Evolutionary conservation across 1,140 invertebrate species (phyloP), one percentile per base, ranked within the genome.

Genomic region (Matsumurasca onukii): DNA sequence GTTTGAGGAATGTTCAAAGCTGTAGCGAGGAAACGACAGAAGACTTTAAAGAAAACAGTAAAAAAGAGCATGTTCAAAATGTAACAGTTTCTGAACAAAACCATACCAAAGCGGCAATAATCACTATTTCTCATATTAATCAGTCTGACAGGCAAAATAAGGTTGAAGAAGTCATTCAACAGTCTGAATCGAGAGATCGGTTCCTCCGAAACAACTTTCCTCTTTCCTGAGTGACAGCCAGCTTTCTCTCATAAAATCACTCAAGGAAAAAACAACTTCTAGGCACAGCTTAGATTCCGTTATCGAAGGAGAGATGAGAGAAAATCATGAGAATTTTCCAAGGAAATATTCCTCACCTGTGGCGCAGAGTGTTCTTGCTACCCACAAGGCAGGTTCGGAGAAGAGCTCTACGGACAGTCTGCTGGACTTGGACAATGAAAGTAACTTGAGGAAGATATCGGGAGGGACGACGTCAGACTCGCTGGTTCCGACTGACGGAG

Each of bases 381-480:
- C 5, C 17, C 34, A 39, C 9, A 25, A 59, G 25, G 30, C 55
- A 2, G 30, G 63, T 30, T 68, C 67, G 15, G 66, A 68, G 24
- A 55, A 65, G 69, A 72, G 73, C 34, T 74, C 73, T 15, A 73
- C 70, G 0, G 72, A 74, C 52, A 74, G 73, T 66, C 29, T 74
- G 13, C 55, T 74, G 48, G 72, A 74, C 70, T 69, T 72, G 34
- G 72, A 73, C 49, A 66, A 66, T 57, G 52, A 69, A 45, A 61
- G 25, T 12, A 69, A 66, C 67, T 27, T 20, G n/a, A 69, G 68
- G 52, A 69, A 70, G 51, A 66, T 55, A 62, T 73, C 67, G n/a
- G 45, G 61, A 30, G 66, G 69, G 27, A 71, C 70, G 31, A 68
- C 70, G 15, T 71, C 70, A 20, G 70, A 71, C 25, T 71, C 70